Base-by-base conservation (phyloP, 2,797 vertebrate genomes). In the Toxotes lorentzi region DNA sequence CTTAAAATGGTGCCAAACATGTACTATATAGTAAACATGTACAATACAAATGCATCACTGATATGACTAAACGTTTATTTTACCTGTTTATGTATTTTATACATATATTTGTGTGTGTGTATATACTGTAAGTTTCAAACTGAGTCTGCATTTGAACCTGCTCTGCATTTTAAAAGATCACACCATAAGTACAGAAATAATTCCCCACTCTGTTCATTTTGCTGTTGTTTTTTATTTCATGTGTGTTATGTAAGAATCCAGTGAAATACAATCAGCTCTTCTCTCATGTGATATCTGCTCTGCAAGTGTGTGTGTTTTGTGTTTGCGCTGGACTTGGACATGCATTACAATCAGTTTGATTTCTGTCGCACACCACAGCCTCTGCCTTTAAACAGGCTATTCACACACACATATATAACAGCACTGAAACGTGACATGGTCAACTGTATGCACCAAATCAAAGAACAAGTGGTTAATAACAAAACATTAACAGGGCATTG, bases 31-130 rank as follows among this genome's bases (percentile, higher is more conserved):
- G 45, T 64, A 48, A 63, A 62, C 8, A 32, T 72, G 45, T 66
- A 16, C 24, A 58, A 24, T 64, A 41, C 60, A 34, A 21, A 51
- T 50, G 58, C n/a, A n/a, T n/a, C n/a, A n/a, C 63, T 50, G 24
- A 67, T 13, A 30, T 43, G 23, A 62, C 56, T 5, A 17, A 53
- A 34, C 32, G 41, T 66, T 56, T 27, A 35, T 48, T 60, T 71
- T 76, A 65, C 59, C 7, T 73, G 54, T 63, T 83, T 62, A 70
- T 81, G 74, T 82, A 87, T 76, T 78, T 24, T 54, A 54, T 54
- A 54, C 51, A 57, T 78, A 56, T 61, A 77, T 79, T 63, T 53
- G 35, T 77, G 16, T 79, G 40, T 80, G 40, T 80, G 61, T 89
- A 77, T 71, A 85, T 66, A 72, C 24, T 78, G 57, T 58, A 61